Evolutionary conservation across 2,113 vertebrate genomes (phyloP), one percentile per base, ranked within the genome.

Genomic region (Anguilla rostrata): DNA sequence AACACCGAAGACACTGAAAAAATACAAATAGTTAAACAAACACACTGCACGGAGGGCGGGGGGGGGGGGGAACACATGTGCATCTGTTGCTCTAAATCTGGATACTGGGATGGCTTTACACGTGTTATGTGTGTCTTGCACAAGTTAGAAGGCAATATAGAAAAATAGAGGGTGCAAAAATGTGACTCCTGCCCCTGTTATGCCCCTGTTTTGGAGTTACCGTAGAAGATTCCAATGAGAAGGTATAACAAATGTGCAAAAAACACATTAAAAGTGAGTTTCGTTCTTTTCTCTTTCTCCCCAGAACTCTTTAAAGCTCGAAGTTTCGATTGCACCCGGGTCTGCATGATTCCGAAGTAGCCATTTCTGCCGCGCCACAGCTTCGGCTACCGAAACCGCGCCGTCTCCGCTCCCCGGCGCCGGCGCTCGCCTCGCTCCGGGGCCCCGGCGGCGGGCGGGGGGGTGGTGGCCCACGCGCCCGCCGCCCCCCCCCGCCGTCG

Each of bases 121-220:
- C 98, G 98, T 95, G 95, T 95, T 34, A 96, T 94, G 97, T 96
- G 96, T 97, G 97, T 99, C 97, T 98, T 96, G 97, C 97, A 98
- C 97, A 98, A 95, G 96, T 98, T 97, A 98, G 97, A 99, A 99
- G 98, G 98, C 98, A 98, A 98, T 98, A 98, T 99, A 98, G 97
- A 99, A 96, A 99, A 99, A 99, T 98, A 99, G 95, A 91, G 96
- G 97, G 97, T 97, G 97, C 95, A 95, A 96, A 66, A 97, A 95
- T 90, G 96, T 95, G 94, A 95, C 93, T 96, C 97, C 93, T 94
- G 94, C 95, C 91, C 97, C 96, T 92, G 86, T 97, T 97, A 97
- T 97, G 98, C 96, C 98, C 97, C 97, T 98, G 97, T 98, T 96
- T 97, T 93, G 92, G 22, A 95, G 97, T 96, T 97, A 97, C 97